Base-by-base conservation (phyloP, 2,113 vertebrate genomes). In the Falcunculus frontatus region DNA sequence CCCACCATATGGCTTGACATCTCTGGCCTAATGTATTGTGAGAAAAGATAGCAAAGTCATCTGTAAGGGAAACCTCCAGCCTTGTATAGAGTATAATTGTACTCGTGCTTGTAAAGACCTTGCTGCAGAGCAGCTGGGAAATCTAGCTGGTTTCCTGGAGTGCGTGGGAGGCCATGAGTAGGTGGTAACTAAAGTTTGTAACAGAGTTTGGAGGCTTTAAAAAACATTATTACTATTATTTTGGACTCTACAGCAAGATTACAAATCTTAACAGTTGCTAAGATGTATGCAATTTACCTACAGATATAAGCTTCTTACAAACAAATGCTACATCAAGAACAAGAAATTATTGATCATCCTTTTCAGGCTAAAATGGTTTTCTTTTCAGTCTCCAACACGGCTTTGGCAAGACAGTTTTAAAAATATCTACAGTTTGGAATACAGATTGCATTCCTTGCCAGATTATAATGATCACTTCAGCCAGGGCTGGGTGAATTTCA, bases 391-490 rank as follows among this genome's bases (percentile, higher is more conserved):
- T 87, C 56, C 80, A 89, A 17, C 30, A 82, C 37, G 57, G 53
- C 62, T 90, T 82, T 93, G 92, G 92, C 50, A 81, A 94, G 41
- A 86, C 16, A 26, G 41, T 64, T 95, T 94, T 76, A 29, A 96
- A 97, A 97, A 96, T 82, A 96, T 67, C 55, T 74, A 11, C 79
- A 87, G 86, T 92, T 87, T 90, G 94, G 83, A 95, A 91, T 50
- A 32, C 83, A 92, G 80, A 87, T 96, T 86, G 39, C 76, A 73
- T 93, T 82, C 73, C 62, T 82, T 91, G 95, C 90, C 93, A 95
- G 80, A 84, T 89, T 92, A 89, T 96, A 97, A 96, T 94, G 88
- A 93, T 89, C 92, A 78, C 76, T 96, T 96, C 90, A 89, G 20
- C 73, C 88, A 90, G 88, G 69, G 69, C 53, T 94, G 96, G 90